Evolutionary conservation across 2,797 vertebrate species (phyloP).

Genomic region (Ptychadena robeensis): DNA sequence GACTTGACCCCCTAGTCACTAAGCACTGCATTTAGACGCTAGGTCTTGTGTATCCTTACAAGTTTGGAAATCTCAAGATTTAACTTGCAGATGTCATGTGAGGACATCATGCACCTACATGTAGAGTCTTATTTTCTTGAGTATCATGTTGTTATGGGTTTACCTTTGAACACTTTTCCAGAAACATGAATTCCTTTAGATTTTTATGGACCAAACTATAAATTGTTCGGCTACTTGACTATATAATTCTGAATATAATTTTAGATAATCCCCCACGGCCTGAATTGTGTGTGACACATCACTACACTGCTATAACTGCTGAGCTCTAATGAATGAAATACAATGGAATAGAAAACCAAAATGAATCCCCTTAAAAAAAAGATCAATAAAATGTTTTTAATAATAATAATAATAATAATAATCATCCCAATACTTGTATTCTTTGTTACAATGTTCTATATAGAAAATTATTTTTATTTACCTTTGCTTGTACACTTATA

Average conservation of each 20-base stretch:
- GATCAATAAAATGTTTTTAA: constrained; percentile 29
- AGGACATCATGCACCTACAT: too few species aligned
- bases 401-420: constrained; percentile 28
- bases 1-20: too few species aligned
- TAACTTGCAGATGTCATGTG: too few species aligned
- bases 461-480: too few species aligned
- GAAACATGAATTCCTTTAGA: too few species aligned
- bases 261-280: not conserved
- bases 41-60: too few species aligned
- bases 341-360: not conserved
- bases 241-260: constrained; percentile 15
- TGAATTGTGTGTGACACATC: not conserved
- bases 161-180: too few species aligned
- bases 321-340: constrained; percentile 11
- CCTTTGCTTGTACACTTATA: too few species aligned
- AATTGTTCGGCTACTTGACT: not conserved
- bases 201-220: not conserved
- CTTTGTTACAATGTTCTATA: not conserved
- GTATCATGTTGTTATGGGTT: too few species aligned
- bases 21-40: too few species aligned
- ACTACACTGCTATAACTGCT: not conserved
- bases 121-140: too few species aligned
- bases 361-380: not conserved
- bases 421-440: constrained; percentile 2
- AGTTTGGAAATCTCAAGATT: too few species aligned